These are phyloP conservation scores for Subacronicta megacephala DNA, from an alignment of 2,888 invertebrate genomes.

Conservation along the genomic window DNA sequence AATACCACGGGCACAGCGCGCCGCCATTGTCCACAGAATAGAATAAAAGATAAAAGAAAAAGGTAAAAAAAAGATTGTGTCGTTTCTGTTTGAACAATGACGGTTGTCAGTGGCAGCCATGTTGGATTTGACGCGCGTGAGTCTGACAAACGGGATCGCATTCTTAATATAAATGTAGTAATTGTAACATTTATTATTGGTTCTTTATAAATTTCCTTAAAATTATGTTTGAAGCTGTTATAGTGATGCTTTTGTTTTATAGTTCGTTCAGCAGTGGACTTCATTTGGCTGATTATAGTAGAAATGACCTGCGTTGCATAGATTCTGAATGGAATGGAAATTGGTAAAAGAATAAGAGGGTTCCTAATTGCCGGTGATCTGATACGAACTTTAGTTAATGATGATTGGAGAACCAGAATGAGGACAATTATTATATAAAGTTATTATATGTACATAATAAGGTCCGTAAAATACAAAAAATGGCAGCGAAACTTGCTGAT, in stretches of 20 bases:
- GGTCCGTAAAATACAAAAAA: no score
- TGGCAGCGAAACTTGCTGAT: no score
- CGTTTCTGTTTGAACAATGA: slow-evolving; percentile 88
- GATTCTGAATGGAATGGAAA: no score
- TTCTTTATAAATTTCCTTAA: neutral
- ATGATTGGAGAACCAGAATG: no score
- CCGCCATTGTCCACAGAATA: slow-evolving; percentile 81
- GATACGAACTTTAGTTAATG: no score
- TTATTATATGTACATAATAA: no score
- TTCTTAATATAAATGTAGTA: slow-evolving; percentile 52
- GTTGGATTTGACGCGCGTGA: slow-evolving; percentile 74
- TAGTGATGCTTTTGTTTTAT: neutral
- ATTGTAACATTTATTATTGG: slow-evolving; percentile 36
- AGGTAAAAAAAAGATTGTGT: slow-evolving; percentile 84
- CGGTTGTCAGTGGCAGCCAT: slow-evolving; percentile 86
- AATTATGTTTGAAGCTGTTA: slow-evolving; percentile 1
- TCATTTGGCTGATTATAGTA: no score
- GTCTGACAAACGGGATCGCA: slow-evolving; percentile 57
- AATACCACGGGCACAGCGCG: slow-evolving; percentile 80
- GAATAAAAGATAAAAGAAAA: slow-evolving; percentile 80
- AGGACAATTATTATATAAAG: no score
- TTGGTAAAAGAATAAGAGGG: no score
- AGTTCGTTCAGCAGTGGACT: no score
- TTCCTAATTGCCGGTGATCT: no score
- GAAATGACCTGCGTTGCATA: no score